Base-by-base conservation (phyloP, 2,888 invertebrate genomes). In the Drosophila ochracea region DNA sequence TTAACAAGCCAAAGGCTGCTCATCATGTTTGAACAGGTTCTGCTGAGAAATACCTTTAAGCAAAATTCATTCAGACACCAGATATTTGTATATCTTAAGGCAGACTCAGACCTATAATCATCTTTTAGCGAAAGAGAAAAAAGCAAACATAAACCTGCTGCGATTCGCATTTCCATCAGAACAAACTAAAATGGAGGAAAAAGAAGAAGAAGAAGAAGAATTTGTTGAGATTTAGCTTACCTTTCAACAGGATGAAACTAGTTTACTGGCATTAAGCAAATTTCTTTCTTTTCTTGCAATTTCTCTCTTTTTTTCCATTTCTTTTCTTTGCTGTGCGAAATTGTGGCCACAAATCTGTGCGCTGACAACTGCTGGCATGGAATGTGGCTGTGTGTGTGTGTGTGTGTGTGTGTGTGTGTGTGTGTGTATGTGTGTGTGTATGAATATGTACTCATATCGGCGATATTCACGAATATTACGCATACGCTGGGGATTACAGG, bases 401-500 rank as follows among this genome's bases (percentile, higher is more conserved):
- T 16, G 10, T 55, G 5, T 33, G 6, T 19, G 19, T 35, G 19
- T 53, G 19, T 25, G 16, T 16, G 9, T 55, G 5, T 35, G 6
- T 19, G 19, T 35, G 19, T 53, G 10, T 25, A 16, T 16, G 6
- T 37, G 11, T n/a, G 7, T 55, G 19, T 55, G 55, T 37, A 25
- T 25, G 11, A 52, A 30, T 52, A 52, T 52, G 68, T 39, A 53
- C 50, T 66, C 58, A 70, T 49, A 63, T 75, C 25, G 58, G 49
- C 25, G 55, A 62, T 76, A 63, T 76, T 63, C 39, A 47, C 64
- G 35, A 54, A 71, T 76, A 83, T 86, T 78, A 73, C 76, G 78
- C 54, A 89, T 83, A 83, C 89, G 82, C 67, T 65, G 50, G 21
- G 31, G 16, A 25, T 68, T 64, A 64, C 21, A 21, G 75, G 62